A percentile compares a stretch with the other conserved stretches of the same genome.
These are phyloP conservation scores for Eulemur coronatus DNA, from an alignment of 2,797 vertebrate species.

Conservation along the genomic window DNA sequence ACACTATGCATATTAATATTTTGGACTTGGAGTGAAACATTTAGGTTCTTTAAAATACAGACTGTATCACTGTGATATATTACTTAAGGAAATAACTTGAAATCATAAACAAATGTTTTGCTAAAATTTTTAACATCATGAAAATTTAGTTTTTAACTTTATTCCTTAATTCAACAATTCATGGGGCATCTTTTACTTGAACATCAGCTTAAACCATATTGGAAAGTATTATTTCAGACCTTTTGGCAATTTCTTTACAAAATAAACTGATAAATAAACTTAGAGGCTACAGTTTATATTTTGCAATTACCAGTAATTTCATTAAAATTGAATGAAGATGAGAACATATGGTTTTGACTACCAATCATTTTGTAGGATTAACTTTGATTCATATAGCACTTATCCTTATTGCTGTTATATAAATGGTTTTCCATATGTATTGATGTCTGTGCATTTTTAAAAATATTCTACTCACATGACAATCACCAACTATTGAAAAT, in stretches of 20 bases:
- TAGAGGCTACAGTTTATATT: background rate
- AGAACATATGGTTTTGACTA: background rate
- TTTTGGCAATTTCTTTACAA: background rate
- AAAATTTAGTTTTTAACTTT: background rate
- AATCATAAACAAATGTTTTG: background rate
- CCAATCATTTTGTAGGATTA: background rate
- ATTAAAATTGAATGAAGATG: background rate
- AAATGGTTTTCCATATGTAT: background rate
- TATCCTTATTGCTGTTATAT: background rate
- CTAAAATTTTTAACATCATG: background rate
- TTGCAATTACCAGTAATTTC: background rate
- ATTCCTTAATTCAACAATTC: background rate
- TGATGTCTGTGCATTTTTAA: background rate
- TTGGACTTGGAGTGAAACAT: background rate
- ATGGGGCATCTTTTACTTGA: background rate
- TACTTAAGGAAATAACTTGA: background rate
- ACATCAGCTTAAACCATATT: background rate
- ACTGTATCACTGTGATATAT: background rate
- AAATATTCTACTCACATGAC: background rate
- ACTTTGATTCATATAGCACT: background rate
- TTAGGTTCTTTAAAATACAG: background rate
- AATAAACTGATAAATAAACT: background rate
- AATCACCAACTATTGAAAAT: background rate
- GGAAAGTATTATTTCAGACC: background rate
- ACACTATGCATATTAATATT: background rate